These are phyloP conservation scores for Xerus rutilus DNA, from an alignment of 2,797 vertebrate genomes.

Conservation along the genomic window DNA sequence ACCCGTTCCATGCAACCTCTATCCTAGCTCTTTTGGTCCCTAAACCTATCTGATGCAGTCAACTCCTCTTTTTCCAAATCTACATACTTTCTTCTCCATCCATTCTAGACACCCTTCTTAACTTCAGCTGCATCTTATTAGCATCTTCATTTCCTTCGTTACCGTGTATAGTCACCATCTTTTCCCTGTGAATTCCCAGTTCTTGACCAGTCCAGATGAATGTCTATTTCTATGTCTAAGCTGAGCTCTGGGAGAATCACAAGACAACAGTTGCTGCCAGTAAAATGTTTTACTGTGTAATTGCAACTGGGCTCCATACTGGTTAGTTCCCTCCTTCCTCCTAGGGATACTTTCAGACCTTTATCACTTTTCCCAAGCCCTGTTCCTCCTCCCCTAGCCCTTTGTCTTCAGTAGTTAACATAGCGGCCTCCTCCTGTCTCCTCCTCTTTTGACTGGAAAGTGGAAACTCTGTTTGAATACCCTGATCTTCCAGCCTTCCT, in stretches of 20 bases:
- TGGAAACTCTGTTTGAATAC: not conserved
- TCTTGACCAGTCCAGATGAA: constrained; percentile 3
- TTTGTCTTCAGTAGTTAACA: not conserved
- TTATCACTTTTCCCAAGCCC: not conserved
- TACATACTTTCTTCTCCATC: not conserved
- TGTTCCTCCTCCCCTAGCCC: fast-evolving
- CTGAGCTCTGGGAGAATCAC: not conserved
- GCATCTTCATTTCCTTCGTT: not conserved
- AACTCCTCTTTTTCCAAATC: not conserved
- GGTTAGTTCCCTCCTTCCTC: not conserved
- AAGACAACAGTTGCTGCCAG: not conserved
- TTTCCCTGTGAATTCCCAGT: not conserved
- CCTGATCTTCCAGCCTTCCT: not conserved
- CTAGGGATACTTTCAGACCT: not conserved
- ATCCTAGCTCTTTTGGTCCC: not conserved
- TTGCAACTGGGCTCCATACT: not conserved
- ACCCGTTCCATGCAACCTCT: not conserved
- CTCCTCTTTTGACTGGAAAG: not conserved
- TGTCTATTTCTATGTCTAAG: not conserved
- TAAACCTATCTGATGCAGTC: not conserved
- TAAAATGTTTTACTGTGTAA: not conserved
- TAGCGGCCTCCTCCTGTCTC: not conserved
- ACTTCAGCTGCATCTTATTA: not conserved
- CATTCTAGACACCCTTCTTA: not conserved
- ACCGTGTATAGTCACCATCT: not conserved